phyloP scores from a whole-genome alignment of 2,113 vertebrate species.

The Siphamia tubifer region DNA sequence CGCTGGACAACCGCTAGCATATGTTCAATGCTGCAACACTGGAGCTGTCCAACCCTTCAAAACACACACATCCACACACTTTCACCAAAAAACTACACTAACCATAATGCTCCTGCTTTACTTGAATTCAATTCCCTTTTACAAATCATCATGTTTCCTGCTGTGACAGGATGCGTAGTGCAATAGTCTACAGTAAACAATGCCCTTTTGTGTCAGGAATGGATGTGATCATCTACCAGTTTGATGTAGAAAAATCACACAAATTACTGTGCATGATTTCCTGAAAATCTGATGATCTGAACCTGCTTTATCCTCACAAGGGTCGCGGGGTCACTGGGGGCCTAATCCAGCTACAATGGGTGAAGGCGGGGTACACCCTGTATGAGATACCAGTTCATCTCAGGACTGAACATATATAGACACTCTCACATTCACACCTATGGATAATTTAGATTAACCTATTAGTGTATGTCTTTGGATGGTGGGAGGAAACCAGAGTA shows the following conservation, averaged over 20 bases:
- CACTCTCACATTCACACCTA: no score
- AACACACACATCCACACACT: neutral
- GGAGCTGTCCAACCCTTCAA: neutral
- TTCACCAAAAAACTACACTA: neutral
- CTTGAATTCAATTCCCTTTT: neutral
- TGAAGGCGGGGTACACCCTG: no score
- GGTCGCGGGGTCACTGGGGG: no score
- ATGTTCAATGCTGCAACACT: conserved; percentile 28
- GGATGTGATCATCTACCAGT: neutral
- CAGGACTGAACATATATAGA: no score
- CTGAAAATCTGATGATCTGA: no score
- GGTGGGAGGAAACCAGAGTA: no score
- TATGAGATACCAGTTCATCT: no score
- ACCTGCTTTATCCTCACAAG: no score
- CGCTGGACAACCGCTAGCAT: conserved; percentile 51
- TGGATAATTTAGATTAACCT: no score
- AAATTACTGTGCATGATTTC: no score
- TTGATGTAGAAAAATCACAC: neutral
- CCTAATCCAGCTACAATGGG: no score
- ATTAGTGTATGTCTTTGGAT: no score
- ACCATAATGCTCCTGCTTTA: neutral
- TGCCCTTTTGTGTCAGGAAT: neutral
- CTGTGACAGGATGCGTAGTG: neutral
- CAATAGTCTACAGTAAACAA: conserved; percentile 12
- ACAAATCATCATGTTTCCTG: neutral